Evolutionary conservation across 2,888 invertebrate genomes (phyloP), one percentile per base, ranked within the genome.

Genomic region (Caenorhabditis sulstoni): DNA sequence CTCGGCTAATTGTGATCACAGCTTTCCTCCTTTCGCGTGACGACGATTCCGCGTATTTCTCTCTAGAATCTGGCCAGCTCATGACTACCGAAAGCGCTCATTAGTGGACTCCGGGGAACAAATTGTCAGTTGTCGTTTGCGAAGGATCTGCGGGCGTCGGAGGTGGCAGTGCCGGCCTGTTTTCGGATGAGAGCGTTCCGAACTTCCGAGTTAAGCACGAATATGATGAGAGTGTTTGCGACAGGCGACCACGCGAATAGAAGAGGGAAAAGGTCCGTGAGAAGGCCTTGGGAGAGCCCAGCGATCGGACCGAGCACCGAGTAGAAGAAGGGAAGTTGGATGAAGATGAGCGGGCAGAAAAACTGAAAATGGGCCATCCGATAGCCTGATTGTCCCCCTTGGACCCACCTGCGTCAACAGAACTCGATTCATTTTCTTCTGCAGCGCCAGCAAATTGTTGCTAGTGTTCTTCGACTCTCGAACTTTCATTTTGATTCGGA

Each of bases 191-290:
- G 55, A 16, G 70, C 47, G 58, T 71, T 52, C 64, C 81, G 44
- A 41, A 79, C 61, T 81, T 82, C 52, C 39, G 73, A 71, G 39
- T 82, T 55, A 41, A 67, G 41, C 23, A 75, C 45, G 52, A 64
- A 52, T 23, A 74, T 67, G 39, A 67, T 16, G 59, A 64, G 53
- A 0, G 68, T 68, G 68, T 68, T 68, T 50, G 59, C 41, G 18
- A 59, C 68, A 16, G 68, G 68, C 3, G 59, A 59, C 68, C 68
- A 68, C 20, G 68, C 59, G 45, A 68, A 68, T n/a, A 68, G 45
- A 22, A 68, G 68, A 8, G 68, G 59, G 1, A 68, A 37, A 16
- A 68, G 45, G 23, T 68, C 68, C 20, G 68, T 68, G 44, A 20
- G 11, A 35, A 68, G 68, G 22, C 68, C 68, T 45, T 68, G 59